phyloP scores from a whole-genome alignment of 2,113 vertebrate species.

The Lonchura striata region DNA sequence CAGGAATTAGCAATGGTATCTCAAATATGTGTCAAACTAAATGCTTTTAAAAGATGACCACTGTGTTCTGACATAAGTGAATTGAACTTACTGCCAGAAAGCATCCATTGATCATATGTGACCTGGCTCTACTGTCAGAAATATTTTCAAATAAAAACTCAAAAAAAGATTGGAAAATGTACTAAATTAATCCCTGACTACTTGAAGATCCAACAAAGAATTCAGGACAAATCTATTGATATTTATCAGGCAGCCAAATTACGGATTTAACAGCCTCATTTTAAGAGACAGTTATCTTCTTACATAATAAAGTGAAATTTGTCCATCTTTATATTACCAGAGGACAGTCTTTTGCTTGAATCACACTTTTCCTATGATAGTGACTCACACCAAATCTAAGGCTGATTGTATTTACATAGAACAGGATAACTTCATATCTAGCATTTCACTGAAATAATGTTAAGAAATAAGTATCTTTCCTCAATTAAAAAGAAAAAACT shows the following conservation, averaged over 20 bases:
- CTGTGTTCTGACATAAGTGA: neutral
- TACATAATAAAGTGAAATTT: neutral
- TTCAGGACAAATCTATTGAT: neutral
- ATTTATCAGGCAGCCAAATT: neutral
- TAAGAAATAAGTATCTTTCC: neutral
- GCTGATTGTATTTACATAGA: neutral
- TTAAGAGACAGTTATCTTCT: neutral
- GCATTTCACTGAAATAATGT: neutral
- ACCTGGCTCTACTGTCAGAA: neutral
- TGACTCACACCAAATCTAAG: neutral
- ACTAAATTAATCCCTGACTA: neutral
- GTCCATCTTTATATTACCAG: neutral
- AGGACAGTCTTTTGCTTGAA: neutral
- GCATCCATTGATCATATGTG: neutral
- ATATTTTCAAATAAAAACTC: neutral
- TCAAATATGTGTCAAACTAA: neutral
- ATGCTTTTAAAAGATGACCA: conserved; percentile 1
- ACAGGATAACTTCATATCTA: neutral
- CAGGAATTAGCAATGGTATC: neutral
- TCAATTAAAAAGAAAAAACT: neutral
- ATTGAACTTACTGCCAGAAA: neutral
- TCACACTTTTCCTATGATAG: neutral
- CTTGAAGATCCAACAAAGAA: neutral
- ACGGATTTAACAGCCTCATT: neutral
- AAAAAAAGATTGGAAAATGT: neutral